Evolutionary conservation across 2,888 invertebrate genomes (phyloP).

Genomic region (Sycophila texana): DNA sequence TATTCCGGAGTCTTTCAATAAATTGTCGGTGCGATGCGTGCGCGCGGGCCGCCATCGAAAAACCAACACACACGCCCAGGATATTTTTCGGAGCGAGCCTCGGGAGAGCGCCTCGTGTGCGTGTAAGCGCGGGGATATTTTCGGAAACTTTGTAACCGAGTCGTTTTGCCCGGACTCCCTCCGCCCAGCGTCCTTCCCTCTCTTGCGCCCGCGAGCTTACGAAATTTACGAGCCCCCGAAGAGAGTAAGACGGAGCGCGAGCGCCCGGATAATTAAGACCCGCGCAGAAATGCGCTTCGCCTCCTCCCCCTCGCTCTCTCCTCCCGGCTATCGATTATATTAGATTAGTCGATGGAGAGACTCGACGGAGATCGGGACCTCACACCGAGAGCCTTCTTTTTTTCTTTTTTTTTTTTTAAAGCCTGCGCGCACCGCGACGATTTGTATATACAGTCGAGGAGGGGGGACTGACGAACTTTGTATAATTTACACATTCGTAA

Average conservation of each 20-base stretch:
- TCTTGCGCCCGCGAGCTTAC: constrained; percentile 45
- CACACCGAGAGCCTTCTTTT: constrained; percentile 42
- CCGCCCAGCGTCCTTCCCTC: constrained; percentile 35
- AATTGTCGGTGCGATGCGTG: constrained; percentile 18
- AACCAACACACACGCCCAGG: constrained; percentile 38
- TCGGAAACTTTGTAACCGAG: constrained; percentile 60
- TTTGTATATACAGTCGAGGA: constrained; percentile 26
- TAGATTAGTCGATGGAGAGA: constrained; percentile 44
- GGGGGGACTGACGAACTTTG: constrained; percentile 42
- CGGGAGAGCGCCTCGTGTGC: background rate
- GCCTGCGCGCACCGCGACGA: constrained; percentile 42
- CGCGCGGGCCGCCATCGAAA: constrained; percentile 21
- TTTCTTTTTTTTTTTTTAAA: constrained; percentile 22
- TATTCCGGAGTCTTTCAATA: constrained; percentile 28
- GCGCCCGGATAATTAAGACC: constrained; percentile 55
- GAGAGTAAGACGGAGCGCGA: constrained; percentile 8
- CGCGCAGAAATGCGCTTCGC: constrained; percentile 49
- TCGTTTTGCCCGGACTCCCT: constrained; percentile 52
- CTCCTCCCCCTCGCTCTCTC: no score
- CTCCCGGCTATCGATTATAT: constrained; percentile 52
- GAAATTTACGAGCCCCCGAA: constrained; percentile 52
- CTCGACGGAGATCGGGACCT: constrained; percentile 37
- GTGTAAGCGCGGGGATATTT: constrained; percentile 53
- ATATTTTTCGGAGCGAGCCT: constrained; percentile 40
- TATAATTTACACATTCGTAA: constrained; percentile 54